Conservation (phyloP, 64 coral and sea anemone genomes). For the Hydrozoanthus tunicans region DNA sequence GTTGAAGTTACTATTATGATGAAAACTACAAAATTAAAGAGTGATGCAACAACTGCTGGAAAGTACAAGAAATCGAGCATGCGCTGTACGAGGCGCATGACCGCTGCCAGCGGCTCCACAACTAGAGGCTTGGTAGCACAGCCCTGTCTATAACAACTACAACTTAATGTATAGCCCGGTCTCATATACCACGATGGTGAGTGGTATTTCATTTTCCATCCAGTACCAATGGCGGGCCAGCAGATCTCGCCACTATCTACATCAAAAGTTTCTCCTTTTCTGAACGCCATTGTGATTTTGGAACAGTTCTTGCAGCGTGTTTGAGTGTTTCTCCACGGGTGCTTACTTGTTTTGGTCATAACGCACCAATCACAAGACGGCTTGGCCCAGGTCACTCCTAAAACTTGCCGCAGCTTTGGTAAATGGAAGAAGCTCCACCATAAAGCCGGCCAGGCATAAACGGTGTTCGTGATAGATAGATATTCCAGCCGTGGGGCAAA, state of each 20-base stretch:
- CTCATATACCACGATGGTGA: slow-evolving; percentile 8
- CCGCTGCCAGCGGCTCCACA: neutral
- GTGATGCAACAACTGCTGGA: neutral
- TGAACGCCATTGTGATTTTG: neutral
- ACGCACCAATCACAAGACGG: neutral
- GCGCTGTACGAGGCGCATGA: neutral
- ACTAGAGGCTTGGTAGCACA: neutral
- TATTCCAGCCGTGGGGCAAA: neutral
- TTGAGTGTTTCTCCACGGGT: neutral
- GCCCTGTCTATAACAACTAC: neutral
- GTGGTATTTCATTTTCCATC: too few relatives aligned
- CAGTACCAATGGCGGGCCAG: neutral
- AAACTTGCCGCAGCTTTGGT: neutral
- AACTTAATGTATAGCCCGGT: neutral
- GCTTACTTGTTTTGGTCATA: neutral
- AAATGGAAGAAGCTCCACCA: slow-evolving; percentile 1
- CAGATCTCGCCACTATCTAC: neutral
- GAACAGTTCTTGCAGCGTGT: neutral
- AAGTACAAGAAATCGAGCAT: neutral
- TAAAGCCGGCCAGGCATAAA: neutral
- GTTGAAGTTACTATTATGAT: neutral
- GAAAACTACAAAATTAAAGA: neutral
- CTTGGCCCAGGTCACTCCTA: slow-evolving; percentile 7
- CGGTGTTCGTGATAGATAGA: neutral
- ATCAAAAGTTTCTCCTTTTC: slow-evolving; percentile 6